These are phyloP conservation scores for Sisor rabdophorus DNA, from an alignment of 2,113 vertebrate genomes.

Conservation along the genomic window DNA sequence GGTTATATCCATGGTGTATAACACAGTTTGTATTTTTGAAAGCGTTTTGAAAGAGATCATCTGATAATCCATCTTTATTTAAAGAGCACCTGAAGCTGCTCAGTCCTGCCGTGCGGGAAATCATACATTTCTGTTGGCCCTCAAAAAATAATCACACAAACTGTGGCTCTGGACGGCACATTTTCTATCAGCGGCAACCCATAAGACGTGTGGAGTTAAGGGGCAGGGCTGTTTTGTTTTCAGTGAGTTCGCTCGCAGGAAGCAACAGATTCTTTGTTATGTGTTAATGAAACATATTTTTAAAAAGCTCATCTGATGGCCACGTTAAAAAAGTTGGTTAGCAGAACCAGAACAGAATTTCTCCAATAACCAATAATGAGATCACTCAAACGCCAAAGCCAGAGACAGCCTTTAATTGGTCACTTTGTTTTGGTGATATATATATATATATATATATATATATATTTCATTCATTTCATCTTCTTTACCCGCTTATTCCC, in stretches of 20 bases:
- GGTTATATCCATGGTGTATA: neutral
- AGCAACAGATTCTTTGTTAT: neutral
- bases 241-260: neutral
- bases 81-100: neutral
- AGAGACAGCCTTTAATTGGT: neutral
- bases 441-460: neutral
- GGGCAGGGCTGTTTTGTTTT: neutral
- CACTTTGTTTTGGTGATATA: neutral
- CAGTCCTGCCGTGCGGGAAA: too few relatives aligned
- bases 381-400: neutral
- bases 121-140: neutral
- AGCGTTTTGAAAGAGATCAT: neutral
- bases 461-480: neutral
- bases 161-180: neutral
- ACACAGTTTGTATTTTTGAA: neutral
- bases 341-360: neutral
- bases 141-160: neutral
- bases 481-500: too few relatives aligned
- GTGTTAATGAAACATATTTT: too few relatives aligned
- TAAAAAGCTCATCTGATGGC: too few relatives aligned
- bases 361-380: neutral
- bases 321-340: too few relatives aligned
- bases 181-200: neutral
- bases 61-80: neutral
- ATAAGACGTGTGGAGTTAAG: neutral